Conservation (phyloP, 2,888 invertebrate genomes). For the Trichogramma evanescens region DNA sequence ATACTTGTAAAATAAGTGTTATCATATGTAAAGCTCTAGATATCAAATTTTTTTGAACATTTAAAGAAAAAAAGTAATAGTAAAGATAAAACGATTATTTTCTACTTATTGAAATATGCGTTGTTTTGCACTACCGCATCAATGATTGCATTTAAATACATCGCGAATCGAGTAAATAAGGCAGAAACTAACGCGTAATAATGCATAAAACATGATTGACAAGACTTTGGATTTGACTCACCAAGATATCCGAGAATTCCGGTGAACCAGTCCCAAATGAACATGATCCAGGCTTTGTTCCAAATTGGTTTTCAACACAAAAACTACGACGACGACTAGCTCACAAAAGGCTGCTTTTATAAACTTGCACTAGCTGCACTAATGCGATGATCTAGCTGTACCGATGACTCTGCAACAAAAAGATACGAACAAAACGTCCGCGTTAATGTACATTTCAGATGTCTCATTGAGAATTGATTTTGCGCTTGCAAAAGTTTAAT, state of each 20-base stretch:
- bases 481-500: no score
- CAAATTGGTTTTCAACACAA: background rate
- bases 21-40: no score
- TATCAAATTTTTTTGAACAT: background rate
- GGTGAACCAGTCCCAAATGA: slow-evolving; percentile 94
- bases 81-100: background rate
- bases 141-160: no score
- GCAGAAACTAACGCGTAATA: no score
- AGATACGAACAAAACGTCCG: no score
- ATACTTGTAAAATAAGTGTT: no score
- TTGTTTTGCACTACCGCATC: no score
- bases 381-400: background rate
- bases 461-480: no score
- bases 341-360: background rate
- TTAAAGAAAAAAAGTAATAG: background rate
- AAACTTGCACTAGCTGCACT: background rate
- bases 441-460: no score
- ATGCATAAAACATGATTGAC: background rate
- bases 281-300: slow-evolving; percentile 56
- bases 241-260: slow-evolving; percentile 89
- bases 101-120: no score
- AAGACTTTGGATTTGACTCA: slow-evolving; percentile 50
- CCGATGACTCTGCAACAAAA: slow-evolving; percentile 44
- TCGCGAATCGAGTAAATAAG: no score
- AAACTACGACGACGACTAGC: background rate